Base-by-base conservation (phyloP, 2,113 vertebrate genomes). In the Lepisosteus osseus region DNA sequence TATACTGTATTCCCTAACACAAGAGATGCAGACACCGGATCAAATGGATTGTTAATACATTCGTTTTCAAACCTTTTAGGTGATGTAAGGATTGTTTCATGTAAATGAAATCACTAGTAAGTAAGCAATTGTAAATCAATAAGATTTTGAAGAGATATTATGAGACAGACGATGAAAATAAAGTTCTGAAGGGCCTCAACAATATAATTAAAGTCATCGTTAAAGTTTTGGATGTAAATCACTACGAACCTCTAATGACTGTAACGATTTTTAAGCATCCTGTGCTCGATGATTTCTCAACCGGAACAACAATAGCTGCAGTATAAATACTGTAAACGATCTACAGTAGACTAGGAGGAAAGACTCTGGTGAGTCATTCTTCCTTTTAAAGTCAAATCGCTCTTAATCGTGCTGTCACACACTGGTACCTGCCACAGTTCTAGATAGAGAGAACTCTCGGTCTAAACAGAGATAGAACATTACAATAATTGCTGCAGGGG, bases 401-500 rank as follows among this genome's bases (percentile, higher is more conserved):
- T 56, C 3, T 9, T 54, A 2, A 69, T 41, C 2, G 42, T 43
- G 61, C 40, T 69, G 61, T 69, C 17, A 63, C n/a, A n/a, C 11
- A 29, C 3, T 69, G 11, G 41, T 15, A 3, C 11, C 17, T 41
- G 40, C 41, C 11, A 6, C 15, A 14, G 8, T 6, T 17, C 15
- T 74, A 57, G 66, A 74, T 43, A 65, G 67, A 4, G 72, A 74
- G 15, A 74, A 43, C 72, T 17, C 15, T 17, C 15, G 15, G 15
- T 17, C 15, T 17, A 17, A 17, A 17, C 15, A 29, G 56, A 17
- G 15, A 17, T 17, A 74, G 42, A 67, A 74, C 57, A 61, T 74
- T 40, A 42, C 57, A 8, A 14, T 74, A 3, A 51, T 12, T 17
- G 66, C 54, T 9, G 54, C 9, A n/a, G 15, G 72, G 69, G 43